These are phyloP conservation scores for Mola mola DNA, from an alignment of 2,113 vertebrate genomes.

Conservation along the genomic window DNA sequence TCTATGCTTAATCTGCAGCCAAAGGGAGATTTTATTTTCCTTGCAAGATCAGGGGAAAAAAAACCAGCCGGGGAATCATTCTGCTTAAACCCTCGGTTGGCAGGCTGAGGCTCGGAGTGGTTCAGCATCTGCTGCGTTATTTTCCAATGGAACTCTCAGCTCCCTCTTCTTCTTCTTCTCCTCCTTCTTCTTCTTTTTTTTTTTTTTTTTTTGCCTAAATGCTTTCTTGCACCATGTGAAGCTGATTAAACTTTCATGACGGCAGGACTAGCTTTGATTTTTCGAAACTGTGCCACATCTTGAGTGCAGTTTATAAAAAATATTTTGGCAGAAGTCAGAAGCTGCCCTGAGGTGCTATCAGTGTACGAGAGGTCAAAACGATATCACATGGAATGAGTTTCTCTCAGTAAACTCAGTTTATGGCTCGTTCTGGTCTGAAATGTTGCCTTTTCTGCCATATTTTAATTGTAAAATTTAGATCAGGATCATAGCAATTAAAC, in stretches of 20 bases:
- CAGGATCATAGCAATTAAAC: conserved; percentile 36
- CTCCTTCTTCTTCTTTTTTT: too few species aligned
- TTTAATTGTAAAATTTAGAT: conserved; percentile 33
- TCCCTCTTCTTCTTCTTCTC: conserved; percentile 21
- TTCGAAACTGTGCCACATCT: conserved; percentile 39
- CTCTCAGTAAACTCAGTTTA: too few species aligned
- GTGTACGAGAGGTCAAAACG: conserved; percentile 8
- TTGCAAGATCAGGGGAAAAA: conserved; percentile 71
- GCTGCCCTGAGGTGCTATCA: conserved; percentile 3
- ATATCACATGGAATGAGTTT: conserved; percentile 19
- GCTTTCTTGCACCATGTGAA: conserved; percentile 69
- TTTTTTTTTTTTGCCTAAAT: conserved; percentile 48
- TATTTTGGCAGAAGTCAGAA: conserved; percentile 7
- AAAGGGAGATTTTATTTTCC: conserved; percentile 81
- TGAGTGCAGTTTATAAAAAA: conserved; percentile 27
- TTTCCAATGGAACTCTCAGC: conserved; percentile 68
- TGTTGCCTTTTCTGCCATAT: conserved; percentile 11
- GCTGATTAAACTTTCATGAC: conserved; percentile 67
- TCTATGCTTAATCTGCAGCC: conserved; percentile 79
- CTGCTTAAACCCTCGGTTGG: conserved; percentile 76
- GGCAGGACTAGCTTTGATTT: conserved; percentile 34
- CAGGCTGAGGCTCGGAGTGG: conserved; percentile 61
- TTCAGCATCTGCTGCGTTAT: conserved; percentile 80
- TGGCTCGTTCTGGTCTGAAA: too few species aligned
- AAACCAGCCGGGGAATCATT: conserved; percentile 70